Percentiles rank a stretch among this genome's conserved stretches.
Evolutionary conservation across 2,888 invertebrate species (phyloP).

Genomic region (Alloplasta piceator): DNA sequence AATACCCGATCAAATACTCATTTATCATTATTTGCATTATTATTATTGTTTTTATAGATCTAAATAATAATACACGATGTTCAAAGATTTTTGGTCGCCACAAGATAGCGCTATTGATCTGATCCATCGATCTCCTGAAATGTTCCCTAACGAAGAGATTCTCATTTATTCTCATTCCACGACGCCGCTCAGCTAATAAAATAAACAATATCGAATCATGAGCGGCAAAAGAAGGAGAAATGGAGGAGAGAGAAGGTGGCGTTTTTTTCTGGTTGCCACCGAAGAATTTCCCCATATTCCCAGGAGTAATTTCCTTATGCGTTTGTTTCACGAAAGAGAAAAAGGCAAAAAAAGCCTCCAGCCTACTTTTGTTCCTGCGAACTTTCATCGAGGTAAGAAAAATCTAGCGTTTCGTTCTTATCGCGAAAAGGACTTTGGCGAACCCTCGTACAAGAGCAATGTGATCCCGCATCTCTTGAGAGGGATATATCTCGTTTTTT

Average conservation of each 20-base stretch:
- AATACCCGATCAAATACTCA: no score
- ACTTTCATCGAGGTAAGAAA: slow-evolving; percentile 32
- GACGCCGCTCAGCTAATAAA: no score
- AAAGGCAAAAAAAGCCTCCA: neutral
- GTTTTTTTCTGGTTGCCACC: slow-evolving; percentile 25
- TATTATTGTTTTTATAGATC: neutral
- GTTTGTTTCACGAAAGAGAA: neutral
- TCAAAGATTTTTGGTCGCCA: neutral
- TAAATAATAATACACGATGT: neutral
- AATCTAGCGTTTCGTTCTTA: slow-evolving; percentile 29
- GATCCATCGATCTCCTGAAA: neutral
- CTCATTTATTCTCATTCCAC: no score
- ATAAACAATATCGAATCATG: neutral
- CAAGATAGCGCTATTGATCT: neutral
- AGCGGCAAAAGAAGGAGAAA: neutral
- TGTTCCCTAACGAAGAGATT: slow-evolving; percentile 19
- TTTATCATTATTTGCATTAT: no score
- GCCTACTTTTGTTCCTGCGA: slow-evolving; percentile 26
- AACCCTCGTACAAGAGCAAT: neutral
- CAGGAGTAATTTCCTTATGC: slow-evolving; percentile 26
- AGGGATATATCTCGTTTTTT: neutral
- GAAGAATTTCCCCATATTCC: slow-evolving; percentile 20
- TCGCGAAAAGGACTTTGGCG: slow-evolving; percentile 3
- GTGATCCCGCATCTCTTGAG: neutral
- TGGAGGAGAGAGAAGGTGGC: neutral